These are phyloP conservation scores for Epinephelus coioides DNA, from an alignment of 2,797 vertebrate genomes.

Conservation along the genomic window DNA sequence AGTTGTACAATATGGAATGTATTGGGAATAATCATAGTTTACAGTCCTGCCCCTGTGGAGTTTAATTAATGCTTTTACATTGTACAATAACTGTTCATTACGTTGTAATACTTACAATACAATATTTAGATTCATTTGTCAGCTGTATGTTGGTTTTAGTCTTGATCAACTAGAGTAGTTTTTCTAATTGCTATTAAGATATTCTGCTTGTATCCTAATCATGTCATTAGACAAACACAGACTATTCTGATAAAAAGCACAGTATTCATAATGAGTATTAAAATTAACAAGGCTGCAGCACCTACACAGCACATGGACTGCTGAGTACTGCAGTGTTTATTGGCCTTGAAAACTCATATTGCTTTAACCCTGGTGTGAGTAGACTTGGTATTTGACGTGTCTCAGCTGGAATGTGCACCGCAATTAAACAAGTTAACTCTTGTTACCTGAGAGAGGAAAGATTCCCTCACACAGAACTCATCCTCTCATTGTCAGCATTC, in stretches of 20 bases:
- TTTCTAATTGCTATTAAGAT: not conserved
- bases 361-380: constrained; percentile 57
- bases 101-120: not conserved
- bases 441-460: constrained; percentile 78
- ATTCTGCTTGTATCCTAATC: not conserved
- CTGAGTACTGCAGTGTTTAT: constrained; percentile 12
- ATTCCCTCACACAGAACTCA: constrained; percentile 39
- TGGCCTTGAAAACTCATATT: constrained; percentile 1
- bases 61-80: not conserved
- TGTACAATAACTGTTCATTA: too few species aligned
- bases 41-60: not conserved
- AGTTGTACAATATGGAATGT: not conserved
- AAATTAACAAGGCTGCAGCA: not conserved
- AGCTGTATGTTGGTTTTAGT: not conserved
- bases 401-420: constrained; percentile 78
- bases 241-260: not conserved
- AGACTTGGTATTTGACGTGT: constrained; percentile 72
- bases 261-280: not conserved
- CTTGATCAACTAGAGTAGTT: not conserved
- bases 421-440: constrained; percentile 87
- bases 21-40: not conserved
- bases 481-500: constrained; percentile 30
- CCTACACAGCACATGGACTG: not conserved
- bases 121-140: not conserved
- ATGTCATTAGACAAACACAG: not conserved